Evolutionary conservation across 2,113 vertebrate species (phyloP).

Genomic region (Sorex araneus): DNA sequence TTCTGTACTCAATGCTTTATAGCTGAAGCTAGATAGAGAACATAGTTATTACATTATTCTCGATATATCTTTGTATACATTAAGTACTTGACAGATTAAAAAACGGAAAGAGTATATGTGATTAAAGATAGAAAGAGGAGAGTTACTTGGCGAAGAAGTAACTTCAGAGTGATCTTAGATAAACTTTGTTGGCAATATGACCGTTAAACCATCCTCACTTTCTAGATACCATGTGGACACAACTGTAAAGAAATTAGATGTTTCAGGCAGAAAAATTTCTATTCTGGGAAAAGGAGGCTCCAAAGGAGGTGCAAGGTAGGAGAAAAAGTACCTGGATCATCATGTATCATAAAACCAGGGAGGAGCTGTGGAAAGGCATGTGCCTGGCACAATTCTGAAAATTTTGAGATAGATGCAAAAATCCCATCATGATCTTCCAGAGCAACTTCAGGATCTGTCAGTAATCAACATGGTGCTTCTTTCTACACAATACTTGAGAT

Average conservation of each 20-base stretch:
- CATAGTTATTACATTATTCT: not conserved
- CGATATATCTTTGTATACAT: not conserved
- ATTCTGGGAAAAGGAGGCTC: not conserved
- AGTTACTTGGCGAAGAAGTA: not conserved
- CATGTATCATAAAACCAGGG: not conserved
- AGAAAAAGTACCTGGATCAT: not conserved
- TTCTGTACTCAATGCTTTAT: slow-evolving; percentile 32
- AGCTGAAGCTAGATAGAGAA: slow-evolving; percentile 14
- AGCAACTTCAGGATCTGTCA: not conserved
- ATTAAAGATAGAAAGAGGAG: not conserved
- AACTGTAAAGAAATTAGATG: not conserved
- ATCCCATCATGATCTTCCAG: not conserved
- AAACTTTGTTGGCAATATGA: not conserved
- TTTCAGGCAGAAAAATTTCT: not conserved
- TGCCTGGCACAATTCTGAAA: not conserved
- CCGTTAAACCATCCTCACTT: not conserved
- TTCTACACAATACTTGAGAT: not conserved
- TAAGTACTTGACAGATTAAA: slow-evolving; percentile 32
- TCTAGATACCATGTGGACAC: slow-evolving; percentile 1
- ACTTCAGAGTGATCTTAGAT: not conserved
- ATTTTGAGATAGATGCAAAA: not conserved
- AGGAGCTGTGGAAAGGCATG: not conserved
- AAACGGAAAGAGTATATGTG: not conserved
- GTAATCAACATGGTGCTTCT: not conserved
- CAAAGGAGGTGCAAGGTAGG: not conserved